Conservation (phyloP, 1,140 invertebrate species). For the Bombus impatiens region DNA sequence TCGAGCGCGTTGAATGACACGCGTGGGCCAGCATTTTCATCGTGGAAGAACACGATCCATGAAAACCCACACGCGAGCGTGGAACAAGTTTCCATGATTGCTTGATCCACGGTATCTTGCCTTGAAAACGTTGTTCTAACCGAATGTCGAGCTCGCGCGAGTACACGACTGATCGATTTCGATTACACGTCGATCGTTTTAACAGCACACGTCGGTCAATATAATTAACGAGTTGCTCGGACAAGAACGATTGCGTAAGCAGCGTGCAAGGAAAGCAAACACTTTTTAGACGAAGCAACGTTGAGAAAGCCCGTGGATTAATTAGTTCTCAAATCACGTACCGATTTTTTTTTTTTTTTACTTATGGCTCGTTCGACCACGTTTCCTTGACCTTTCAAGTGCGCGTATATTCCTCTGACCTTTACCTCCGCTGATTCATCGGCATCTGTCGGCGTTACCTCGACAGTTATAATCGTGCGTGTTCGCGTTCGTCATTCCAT, state of each 20-base stretch:
- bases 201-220: slow-evolving; percentile 6
- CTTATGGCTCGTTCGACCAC: background rate
- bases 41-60: background rate
- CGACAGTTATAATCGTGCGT: slow-evolving; percentile 60
- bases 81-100: background rate
- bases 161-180: slow-evolving; percentile 5
- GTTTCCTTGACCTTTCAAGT: slow-evolving; percentile 68
- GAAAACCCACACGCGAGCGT: background rate
- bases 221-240: slow-evolving; percentile 36
- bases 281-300: background rate
- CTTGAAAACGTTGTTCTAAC: background rate
- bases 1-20: slow-evolving; percentile 11
- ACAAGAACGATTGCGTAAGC: slow-evolving; percentile 15
- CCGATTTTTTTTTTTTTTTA: background rate
- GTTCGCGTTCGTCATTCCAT: slow-evolving; percentile 64
- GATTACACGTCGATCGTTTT: slow-evolving; percentile 25
- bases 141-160: slow-evolving; percentile 1
- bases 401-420: slow-evolving; percentile 63
- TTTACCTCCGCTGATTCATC: slow-evolving; percentile 70
- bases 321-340: slow-evolving; percentile 42
- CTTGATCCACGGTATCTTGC: no score
- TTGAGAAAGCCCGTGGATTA: background rate
- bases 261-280: background rate
- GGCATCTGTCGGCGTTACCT: slow-evolving; percentile 55
- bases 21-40: slow-evolving; percentile 10